These are phyloP conservation scores for Drepanosiphum platanoidis DNA, from an alignment of 2,888 invertebrate species.

Conservation along the genomic window DNA sequence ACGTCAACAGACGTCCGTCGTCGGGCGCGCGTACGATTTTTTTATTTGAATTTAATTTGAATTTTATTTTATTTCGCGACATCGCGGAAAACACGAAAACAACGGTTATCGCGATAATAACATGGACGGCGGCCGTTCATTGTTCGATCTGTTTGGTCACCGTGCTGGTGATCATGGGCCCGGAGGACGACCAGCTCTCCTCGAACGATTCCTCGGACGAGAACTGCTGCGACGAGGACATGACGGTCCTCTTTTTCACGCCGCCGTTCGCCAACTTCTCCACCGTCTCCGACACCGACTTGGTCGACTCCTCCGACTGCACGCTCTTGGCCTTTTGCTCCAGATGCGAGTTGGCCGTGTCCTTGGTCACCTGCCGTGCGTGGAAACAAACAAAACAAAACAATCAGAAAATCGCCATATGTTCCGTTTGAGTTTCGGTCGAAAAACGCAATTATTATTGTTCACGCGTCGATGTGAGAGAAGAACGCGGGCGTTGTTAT, in stretches of 20 bases:
- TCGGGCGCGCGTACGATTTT: no score
- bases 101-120: neutral
- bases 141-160: slow-evolving; percentile 52
- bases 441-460: neutral
- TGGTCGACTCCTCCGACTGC: slow-evolving; percentile 52
- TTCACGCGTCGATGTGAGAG: no score
- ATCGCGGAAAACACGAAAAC: neutral
- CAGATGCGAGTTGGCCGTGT: slow-evolving; percentile 58
- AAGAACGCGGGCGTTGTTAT: no score
- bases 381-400: neutral
- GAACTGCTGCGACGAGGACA: slow-evolving; percentile 56
- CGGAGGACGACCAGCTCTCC: slow-evolving; percentile 55
- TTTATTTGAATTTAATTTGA: no score
- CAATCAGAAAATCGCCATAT: neutral
- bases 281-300: slow-evolving; percentile 53
- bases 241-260: slow-evolving; percentile 41
- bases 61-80: no score
- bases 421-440: neutral
- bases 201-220: slow-evolving; percentile 59
- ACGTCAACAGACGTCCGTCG: neutral
- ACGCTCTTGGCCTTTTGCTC: slow-evolving; percentile 58
- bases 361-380: slow-evolving; percentile 33
- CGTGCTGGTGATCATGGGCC: slow-evolving; percentile 28
- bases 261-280: slow-evolving; percentile 48
- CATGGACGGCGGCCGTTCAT: neutral